Evolutionary conservation across 2,113 vertebrate genomes (phyloP).

Genomic region (Poeciliopsis retropinna): DNA sequence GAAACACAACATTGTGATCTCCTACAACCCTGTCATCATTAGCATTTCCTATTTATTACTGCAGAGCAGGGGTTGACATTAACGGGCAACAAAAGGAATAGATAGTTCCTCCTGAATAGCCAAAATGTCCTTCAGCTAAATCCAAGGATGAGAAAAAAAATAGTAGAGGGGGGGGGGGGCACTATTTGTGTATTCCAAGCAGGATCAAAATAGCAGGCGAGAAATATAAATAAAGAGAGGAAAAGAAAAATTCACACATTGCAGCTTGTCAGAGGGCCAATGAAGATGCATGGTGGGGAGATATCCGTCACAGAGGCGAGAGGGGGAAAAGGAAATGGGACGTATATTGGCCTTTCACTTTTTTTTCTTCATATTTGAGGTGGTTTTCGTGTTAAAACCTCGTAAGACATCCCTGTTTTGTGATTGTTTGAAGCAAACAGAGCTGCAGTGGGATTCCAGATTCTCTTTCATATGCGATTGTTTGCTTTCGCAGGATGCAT

Average conservation of each 20-base stretch:
- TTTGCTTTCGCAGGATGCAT: constrained; percentile 25
- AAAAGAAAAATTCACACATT: constrained; percentile 86
- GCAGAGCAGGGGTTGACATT: constrained; percentile 34
- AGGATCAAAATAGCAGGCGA: constrained; percentile 86
- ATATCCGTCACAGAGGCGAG: constrained; percentile 49
- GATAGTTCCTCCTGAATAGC: constrained; percentile 68
- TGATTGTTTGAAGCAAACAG: constrained; percentile 8
- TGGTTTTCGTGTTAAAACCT: constrained; percentile 13
- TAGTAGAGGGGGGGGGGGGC: constrained; percentile 36
- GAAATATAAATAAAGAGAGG: constrained; percentile 86
- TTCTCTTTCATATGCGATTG: constrained; percentile 5
- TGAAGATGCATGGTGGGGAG: constrained; percentile 78
- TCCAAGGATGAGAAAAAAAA: constrained; percentile 77
- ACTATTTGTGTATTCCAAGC: constrained; percentile 87
- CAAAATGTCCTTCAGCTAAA: constrained; percentile 85
- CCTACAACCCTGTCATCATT: constrained; percentile 40
- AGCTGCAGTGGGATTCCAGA: background rate
- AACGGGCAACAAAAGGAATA: constrained; percentile 68
- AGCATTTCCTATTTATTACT: constrained; percentile 42
- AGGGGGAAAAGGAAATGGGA: constrained; percentile 40
- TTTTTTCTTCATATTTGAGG: constrained; percentile 23
- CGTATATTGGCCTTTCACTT: constrained; percentile 25
- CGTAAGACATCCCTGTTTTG: background rate
- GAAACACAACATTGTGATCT: constrained; percentile 31
- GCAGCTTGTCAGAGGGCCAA: constrained; percentile 83